Evolutionary conservation across 2,888 invertebrate species (phyloP), one percentile per base, ranked within the genome.

Genomic region (Pristionchus fissidentatus): DNA sequence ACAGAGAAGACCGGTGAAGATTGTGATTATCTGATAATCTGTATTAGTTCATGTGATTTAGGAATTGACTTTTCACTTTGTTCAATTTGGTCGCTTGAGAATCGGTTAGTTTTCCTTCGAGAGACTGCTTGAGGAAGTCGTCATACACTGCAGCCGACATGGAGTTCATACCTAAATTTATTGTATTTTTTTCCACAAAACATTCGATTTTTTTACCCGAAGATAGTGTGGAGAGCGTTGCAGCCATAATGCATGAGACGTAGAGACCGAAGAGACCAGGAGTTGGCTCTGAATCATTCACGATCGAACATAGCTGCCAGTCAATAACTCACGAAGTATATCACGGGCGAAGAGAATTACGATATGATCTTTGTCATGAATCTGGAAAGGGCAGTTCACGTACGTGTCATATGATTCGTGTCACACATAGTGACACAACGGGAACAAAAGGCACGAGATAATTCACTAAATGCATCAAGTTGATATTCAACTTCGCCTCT

Each of bases 131-230:
- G 82, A 90, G 73, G 52, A 91, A 91, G 77, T 91, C 90, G 81
- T 91, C 91, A 83, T 90, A 91, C 62, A 90, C 86, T 19, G 91
- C 90, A 5, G 91, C 90, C 4, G 91, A 88, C 85, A 89, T 88
- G 26, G 87, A 87, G 83, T 90, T 90, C 87, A 91, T 89, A 32
- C 91, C 81, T 81, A 35, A 7, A 81, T 10, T 8, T 4, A 55
- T 22, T n/a, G 38, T 32, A 19, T 35, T 73, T 32, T 29, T 7
- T 29, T 52, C 49, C 19, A 26, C 19, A 19, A 52, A 8, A 3
- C 3, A 52, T 8, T 29, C 5, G 13, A 10, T 32, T 2, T 22
- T 1, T 13, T 55, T 32, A 81, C 81, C 90, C 43, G 89, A 89
- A n/a, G 90, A 90, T 0, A 91, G 85, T 2, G 90, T 91, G 29